Percentiles rank a stretch among this genome's conserved stretches.
Conservation (phyloP, 2,113 vertebrate genomes). For the Ranitomeya variabilis region DNA sequence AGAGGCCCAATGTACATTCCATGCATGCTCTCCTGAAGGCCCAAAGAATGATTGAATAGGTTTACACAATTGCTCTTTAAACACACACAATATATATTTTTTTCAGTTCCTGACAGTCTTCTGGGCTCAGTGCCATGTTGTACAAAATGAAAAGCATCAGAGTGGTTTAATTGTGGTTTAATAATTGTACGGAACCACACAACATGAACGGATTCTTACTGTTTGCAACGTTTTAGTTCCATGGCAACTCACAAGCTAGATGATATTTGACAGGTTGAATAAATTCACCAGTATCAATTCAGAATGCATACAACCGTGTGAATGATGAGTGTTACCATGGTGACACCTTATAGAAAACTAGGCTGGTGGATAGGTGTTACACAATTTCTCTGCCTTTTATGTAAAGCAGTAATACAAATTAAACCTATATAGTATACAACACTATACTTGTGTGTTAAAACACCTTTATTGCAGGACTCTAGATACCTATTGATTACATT, state of each 20-base stretch:
- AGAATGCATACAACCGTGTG: neutral
- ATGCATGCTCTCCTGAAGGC: neutral
- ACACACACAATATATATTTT: neutral
- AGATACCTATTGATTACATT: too few relatives aligned
- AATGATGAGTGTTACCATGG: slow-evolving; percentile 38
- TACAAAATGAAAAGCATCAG: neutral
- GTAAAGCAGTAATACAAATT: too few relatives aligned
- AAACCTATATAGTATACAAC: too few relatives aligned
- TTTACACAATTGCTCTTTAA: neutral
- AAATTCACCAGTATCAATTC: neutral
- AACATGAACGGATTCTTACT: neutral
- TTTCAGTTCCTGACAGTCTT: neutral
- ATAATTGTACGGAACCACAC: neutral
- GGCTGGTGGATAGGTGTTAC: neutral
- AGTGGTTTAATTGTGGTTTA: neutral
- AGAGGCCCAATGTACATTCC: neutral
- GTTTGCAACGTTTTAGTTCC: neutral
- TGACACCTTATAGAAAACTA: neutral
- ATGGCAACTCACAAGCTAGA: slow-evolving; percentile 1
- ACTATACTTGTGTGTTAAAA: too few relatives aligned
- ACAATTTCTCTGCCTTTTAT: neutral
- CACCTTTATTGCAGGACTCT: too few relatives aligned
- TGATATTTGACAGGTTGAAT: neutral
- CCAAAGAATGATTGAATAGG: neutral
- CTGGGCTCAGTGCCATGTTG: neutral